phyloP scores from a whole-genome alignment of 2,888 invertebrate genomes.

The Phalera bucephala region DNA sequence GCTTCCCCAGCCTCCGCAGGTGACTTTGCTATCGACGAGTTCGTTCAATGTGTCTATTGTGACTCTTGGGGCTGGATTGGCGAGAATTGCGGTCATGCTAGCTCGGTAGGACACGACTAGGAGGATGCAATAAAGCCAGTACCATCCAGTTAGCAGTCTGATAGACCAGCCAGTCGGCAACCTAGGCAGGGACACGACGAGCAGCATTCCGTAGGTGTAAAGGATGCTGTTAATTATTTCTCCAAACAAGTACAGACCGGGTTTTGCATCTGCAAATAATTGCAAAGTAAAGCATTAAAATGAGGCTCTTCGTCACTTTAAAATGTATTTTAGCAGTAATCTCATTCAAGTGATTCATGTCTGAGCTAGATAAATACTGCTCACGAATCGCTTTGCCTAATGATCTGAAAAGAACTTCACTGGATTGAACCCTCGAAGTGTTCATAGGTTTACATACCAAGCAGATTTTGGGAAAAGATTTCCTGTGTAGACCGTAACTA shows the following conservation, averaged over 20 bases:
- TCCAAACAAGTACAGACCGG: conserved; percentile 87
- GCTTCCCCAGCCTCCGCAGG: conserved; percentile 88
- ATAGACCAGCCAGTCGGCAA: conserved; percentile 92
- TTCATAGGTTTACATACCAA: no score
- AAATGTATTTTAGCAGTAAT: no score
- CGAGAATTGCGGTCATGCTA: conserved; percentile 92
- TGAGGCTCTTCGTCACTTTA: no score
- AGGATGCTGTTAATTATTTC: conserved; percentile 88
- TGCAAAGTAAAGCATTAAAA: no score
- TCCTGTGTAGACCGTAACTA: no score
- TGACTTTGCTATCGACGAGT: conserved; percentile 85
- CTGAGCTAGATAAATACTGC: no score
- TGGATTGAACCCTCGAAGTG: no score
- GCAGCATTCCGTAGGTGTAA: conserved; percentile 91
- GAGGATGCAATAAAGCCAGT: conserved; percentile 92
- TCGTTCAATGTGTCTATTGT: conserved; percentile 90
- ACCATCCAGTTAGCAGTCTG: conserved; percentile 92
- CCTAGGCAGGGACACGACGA: conserved; percentile 90
- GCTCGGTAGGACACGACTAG: conserved; percentile 91
- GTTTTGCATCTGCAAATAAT: conserved; percentile 68
- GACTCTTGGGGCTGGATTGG: conserved; percentile 89
- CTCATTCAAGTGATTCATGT: no score
- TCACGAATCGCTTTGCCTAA: no score
- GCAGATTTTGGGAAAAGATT: no score
- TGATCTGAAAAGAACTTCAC: no score